Evolutionary conservation across 1,140 invertebrate species (phyloP), one percentile per base, ranked within the genome.

Genomic region (Telenomus remus): DNA sequence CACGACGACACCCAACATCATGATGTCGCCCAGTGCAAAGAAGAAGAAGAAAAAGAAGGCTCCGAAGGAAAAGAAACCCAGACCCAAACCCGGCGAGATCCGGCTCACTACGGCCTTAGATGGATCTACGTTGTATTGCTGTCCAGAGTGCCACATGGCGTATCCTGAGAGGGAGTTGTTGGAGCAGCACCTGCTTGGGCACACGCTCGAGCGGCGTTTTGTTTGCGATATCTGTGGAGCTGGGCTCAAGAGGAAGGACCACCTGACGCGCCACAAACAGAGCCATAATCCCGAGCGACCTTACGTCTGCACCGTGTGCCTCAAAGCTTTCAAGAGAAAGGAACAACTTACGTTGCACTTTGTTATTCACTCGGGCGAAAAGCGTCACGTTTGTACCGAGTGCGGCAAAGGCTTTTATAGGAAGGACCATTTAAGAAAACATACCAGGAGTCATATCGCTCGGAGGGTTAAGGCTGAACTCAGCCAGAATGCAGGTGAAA

Each of bases 171-270:
- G 94, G 49, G 94, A 94, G 49, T 81, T 95, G 12, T 86, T 95
- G 4, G 94, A 96, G 79, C 93, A 95, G 59, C 94, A 96, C 85
- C 84, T 95, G 10, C 89, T 94, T 11, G 94, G 94, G 1, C 94
- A 96, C 82, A 95, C 93, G 44, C 89, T 94, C 78, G 94, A 95
- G 79, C 89, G 93, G 76, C 89, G 92, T 80, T 95, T 95, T 79
- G 94, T 96, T 14, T 96, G 94, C 85, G 94, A 95, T 81, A 95
- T 95, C 19, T 96, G 94, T 76, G 94, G 95, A 60, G 94, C 94
- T 12, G 94, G 93, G 7, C 84, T 96, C 6, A 95, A 96, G 80
- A 90, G 94, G 33, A 95, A 95, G 83, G 94, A 95, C 84, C 94
- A 95, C 80, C 83, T 95, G 39, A 94, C 93, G 5, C 90, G 94